Conservation (phyloP, 2,888 invertebrate genomes). For the Enoplolaimus lenunculus region DNA sequence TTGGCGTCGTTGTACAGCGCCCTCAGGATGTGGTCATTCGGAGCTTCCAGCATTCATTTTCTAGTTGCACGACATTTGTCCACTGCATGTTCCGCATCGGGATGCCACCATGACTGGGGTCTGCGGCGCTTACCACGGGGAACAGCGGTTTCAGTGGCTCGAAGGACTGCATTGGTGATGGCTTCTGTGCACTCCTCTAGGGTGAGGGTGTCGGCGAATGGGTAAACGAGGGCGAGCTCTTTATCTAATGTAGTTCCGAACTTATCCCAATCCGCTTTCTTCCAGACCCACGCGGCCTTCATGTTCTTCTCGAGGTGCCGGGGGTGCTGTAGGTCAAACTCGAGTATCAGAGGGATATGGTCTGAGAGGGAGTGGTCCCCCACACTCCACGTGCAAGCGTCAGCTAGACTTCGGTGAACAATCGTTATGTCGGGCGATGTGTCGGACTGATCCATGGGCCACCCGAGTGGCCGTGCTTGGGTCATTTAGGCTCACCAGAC, state of each 20-base stretch:
- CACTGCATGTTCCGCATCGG: conserved; percentile 6
- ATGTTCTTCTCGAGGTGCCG: too few relatives aligned
- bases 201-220: background rate
- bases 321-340: background rate
- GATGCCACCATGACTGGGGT: background rate
- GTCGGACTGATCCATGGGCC: background rate
- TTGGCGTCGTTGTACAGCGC: background rate
- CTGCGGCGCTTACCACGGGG: background rate
- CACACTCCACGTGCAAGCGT: background rate
- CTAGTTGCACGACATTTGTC: background rate
- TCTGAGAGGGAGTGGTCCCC: background rate
- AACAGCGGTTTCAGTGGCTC: too few relatives aligned
- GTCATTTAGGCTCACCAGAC: background rate
- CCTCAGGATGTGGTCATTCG: background rate
- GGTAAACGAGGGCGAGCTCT: background rate
- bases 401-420: background rate
- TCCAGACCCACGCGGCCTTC: background rate
- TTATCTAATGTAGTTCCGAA: conserved; percentile 6
- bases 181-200: background rate
- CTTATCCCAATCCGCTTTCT: conserved; percentile 8
- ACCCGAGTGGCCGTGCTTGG: background rate
- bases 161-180: conserved; percentile 2
- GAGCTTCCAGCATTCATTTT: background rate
- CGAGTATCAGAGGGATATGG: background rate
- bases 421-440: background rate